Evolutionary conservation across 2,113 vertebrate genomes (phyloP).

Genomic region (Rhadina sibilatrix): DNA sequence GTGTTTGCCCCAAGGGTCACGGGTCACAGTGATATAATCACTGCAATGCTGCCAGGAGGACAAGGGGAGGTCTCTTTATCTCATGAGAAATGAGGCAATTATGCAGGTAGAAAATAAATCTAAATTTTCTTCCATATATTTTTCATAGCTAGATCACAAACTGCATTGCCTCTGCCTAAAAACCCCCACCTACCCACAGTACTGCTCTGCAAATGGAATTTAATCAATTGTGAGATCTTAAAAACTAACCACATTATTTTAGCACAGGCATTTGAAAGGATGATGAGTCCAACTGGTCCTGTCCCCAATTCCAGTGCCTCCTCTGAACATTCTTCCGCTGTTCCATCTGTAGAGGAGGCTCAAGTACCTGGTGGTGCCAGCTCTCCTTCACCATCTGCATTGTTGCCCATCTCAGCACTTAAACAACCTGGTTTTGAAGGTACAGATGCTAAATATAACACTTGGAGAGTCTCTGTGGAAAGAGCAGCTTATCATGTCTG

Average conservation of each 20-base stretch:
- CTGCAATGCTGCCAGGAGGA: neutral
- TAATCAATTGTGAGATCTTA: neutral
- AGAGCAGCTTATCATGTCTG: neutral
- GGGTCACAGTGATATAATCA: neutral
- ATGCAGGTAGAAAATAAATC: neutral
- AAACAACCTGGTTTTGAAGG: constrained; percentile 85
- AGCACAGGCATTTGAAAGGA: constrained; percentile 94
- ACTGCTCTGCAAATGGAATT: neutral
- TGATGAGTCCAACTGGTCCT: constrained; percentile 92
- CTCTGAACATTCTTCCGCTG: constrained; percentile 79
- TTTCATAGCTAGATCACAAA: neutral
- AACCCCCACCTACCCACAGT: accelerated
- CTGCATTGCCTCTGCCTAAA: neutral
- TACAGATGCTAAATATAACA: constrained; percentile 37
- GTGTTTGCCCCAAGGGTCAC: neutral
- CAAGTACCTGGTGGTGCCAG: constrained; percentile 74
- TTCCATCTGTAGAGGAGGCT: constrained; percentile 81
- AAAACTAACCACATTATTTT: neutral
- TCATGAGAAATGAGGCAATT: neutral
- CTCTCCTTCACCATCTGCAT: constrained; percentile 81
- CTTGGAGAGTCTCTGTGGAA: neutral
- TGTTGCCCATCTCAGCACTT: constrained; percentile 85
- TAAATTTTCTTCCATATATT: neutral
- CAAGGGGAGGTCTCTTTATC: neutral
- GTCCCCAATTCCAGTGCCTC: constrained; percentile 80